Base-by-base conservation (phyloP, 2,888 invertebrate genomes). In the Archips crataeganus region DNA sequence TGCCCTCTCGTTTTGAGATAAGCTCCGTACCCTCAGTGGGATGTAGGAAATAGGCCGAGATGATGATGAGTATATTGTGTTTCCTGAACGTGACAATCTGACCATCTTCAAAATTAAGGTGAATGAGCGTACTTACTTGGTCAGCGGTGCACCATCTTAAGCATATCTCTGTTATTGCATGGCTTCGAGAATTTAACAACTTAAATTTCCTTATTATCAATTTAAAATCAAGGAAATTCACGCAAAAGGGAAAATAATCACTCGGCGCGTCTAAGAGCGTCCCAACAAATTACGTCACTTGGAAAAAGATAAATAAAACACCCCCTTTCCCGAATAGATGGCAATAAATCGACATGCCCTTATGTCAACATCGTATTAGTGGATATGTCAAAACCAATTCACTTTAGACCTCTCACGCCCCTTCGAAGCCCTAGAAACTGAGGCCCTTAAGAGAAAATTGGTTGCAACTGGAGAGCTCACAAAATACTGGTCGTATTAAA, bases 331-430 rank as follows among this genome's bases (percentile, higher is more conserved):
- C 85, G 84, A 86, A 89, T 88, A 89, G 91, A 88, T 84, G 90
- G 88, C 90, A 89, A 92, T 92, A 92, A 92, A 92, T 93, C 91
- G 91, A 86, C 88, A 83, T 89, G 85, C 88, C 88, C 91, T 91
- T 90, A 88, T 88, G 90, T 91, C 91, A 93, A 93, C 92, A 90
- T 79, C 86, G 85, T 92, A 92, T 92, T 93, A 92, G 90, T 86
- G 85, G 86, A 88, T 86, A 87, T 85, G 82, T 79, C 79, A 79
- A 76, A 78, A 84, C 92, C 87, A 90, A 15, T 60, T 11, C 65
- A 75, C 39, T 64, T 8, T 13, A 75, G 88, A 85, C 75, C 89
- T 79, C 47, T 75, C 23, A 76, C 57, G 60, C 49, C 71, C 70
- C 71, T 61, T 34, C 39, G 10, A 73, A 54, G 45, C 45, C 72